phyloP scores from a whole-genome alignment of 2,888 invertebrate species.

The Pammene aurita region DNA sequence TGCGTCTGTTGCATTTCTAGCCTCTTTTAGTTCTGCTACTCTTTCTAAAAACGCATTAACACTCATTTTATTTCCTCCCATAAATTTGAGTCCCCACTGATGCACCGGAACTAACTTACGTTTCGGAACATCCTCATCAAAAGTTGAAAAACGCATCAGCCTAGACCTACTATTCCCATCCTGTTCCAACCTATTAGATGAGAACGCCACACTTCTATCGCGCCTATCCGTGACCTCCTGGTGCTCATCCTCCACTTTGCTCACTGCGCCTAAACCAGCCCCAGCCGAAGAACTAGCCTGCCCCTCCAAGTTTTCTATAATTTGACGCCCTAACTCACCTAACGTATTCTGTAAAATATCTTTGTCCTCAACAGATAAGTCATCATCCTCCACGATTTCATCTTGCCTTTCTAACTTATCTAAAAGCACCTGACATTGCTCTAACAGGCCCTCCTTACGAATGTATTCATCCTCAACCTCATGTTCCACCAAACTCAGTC shows the following conservation, averaged over 20 bases:
- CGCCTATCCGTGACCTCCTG: no score
- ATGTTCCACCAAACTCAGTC: neutral
- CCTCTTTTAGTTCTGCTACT: conserved; percentile 3
- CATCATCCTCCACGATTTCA: neutral
- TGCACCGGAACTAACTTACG: conserved; percentile 6
- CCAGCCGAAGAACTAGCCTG: neutral
- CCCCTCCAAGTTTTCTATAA: neutral
- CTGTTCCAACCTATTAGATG: no score
- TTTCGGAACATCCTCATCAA: neutral
- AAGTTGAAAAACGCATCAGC: neutral
- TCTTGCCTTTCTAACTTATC: neutral
- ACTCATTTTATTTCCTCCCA: conserved; percentile 1
- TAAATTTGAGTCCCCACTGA: neutral
- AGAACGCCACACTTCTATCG: no score
- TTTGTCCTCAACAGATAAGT: neutral
- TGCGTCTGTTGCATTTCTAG: neutral
- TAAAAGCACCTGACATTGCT: neutral
- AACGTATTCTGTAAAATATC: conserved; percentile 2
- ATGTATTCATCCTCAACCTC: neutral
- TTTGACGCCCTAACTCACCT: neutral
- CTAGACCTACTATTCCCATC: neutral
- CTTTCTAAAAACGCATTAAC: conserved; percentile 12
- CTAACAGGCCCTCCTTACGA: neutral
- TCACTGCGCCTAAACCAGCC: neutral
- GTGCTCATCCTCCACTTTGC: neutral